Conservation (phyloP, 2,888 invertebrate species). For the Drosophila robusta region DNA sequence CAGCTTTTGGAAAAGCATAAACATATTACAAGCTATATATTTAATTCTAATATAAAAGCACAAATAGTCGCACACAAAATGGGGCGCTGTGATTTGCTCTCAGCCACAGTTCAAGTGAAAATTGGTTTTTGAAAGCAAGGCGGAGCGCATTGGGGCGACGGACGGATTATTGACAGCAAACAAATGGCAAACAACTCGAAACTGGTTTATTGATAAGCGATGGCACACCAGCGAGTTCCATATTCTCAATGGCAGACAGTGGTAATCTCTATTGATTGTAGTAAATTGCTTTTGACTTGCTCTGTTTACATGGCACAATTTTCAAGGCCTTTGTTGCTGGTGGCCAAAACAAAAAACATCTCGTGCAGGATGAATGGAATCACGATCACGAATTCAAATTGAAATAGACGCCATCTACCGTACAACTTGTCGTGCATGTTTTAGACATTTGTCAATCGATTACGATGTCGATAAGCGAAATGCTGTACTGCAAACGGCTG, state of each 20-base stretch:
- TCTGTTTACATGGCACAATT: constrained; percentile 64
- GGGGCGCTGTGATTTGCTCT: constrained; percentile 18
- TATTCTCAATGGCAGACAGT: constrained; percentile 65
- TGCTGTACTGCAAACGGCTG: constrained; percentile 16
- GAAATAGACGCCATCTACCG: background rate
- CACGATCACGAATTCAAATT: constrained; percentile 1
- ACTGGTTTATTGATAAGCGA: constrained; percentile 52
- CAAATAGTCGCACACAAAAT: constrained; percentile 46
- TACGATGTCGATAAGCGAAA: constrained; percentile 28
- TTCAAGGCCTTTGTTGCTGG: constrained; percentile 59
- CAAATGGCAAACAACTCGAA: constrained; percentile 50
- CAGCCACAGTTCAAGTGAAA: constrained; percentile 55
- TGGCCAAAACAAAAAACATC: constrained; percentile 5
- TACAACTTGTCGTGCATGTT: constrained; percentile 12
- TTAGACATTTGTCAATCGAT: constrained; percentile 38
- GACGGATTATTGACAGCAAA: constrained; percentile 71
- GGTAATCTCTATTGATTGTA: constrained; percentile 66
- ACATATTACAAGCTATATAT: constrained; percentile 71
- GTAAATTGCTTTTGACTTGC: constrained; percentile 50
- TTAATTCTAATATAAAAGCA: constrained; percentile 58
- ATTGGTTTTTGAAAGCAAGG: constrained; percentile 60
- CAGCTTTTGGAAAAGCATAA: constrained; percentile 50
- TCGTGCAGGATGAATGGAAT: constrained; percentile 16
- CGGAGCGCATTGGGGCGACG: constrained; percentile 44
- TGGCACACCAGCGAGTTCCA: constrained; percentile 39